These are phyloP conservation scores for Nemoura dubitans DNA, from an alignment of 2,888 invertebrate species.

Conservation along the genomic window DNA sequence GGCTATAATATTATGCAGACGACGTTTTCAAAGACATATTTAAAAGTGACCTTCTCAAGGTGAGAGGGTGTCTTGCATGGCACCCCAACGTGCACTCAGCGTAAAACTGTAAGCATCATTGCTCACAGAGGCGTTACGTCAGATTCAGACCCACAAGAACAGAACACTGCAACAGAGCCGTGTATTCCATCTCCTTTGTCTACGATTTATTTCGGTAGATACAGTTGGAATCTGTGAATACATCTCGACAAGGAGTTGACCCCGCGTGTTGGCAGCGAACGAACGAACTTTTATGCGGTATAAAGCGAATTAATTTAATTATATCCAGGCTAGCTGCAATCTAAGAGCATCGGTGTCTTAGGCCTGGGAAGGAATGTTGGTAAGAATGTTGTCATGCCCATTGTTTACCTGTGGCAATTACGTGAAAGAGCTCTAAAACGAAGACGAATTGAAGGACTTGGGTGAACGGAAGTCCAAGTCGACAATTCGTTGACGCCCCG, in stretches of 20 bases:
- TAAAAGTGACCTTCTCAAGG: background rate
- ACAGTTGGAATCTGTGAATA: conserved; percentile 12
- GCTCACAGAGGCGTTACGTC: background rate
- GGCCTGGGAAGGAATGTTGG: conserved; percentile 39
- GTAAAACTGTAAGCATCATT: background rate
- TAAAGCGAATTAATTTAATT: conserved; percentile 19
- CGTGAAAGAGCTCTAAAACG: conserved; percentile 22
- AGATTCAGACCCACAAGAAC: background rate
- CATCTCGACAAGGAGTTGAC: conserved; percentile 17
- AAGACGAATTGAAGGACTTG: conserved; percentile 23
- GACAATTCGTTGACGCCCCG: conserved; percentile 29
- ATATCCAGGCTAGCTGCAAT: conserved; percentile 13
- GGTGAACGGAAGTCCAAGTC: conserved; percentile 30
- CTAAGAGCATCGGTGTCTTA: conserved; percentile 26
- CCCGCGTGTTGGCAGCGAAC: background rate
- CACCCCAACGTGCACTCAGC: background rate
- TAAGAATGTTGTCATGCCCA: conserved; percentile 41
- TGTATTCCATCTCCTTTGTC: background rate
- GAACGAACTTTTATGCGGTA: background rate
- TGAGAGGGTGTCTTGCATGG: background rate
- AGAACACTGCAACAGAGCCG: background rate
- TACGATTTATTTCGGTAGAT: conserved; percentile 2
- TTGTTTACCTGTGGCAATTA: conserved; percentile 38
- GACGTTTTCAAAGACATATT: background rate
- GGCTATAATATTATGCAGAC: background rate